Evolutionary conservation across 2,888 invertebrate species (phyloP).

Genomic region (Drosophila yooni): DNA sequence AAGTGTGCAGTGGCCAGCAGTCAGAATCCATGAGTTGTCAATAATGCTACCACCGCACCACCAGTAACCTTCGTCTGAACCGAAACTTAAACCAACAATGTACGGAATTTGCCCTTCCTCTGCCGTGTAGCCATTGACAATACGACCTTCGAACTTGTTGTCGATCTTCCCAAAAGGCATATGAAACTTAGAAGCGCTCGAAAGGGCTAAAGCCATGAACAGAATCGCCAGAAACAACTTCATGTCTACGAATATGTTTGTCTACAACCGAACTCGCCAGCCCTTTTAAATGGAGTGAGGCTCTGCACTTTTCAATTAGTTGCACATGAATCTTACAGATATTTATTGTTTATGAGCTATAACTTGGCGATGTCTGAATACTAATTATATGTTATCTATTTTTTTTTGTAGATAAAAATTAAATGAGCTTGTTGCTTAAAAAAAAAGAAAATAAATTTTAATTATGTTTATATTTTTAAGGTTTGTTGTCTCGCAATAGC

Average conservation of each 20-base stretch:
- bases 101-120: constrained; percentile 50
- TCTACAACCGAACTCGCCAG: too few relatives aligned
- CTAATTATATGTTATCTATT: not conserved
- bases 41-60: constrained; percentile 69
- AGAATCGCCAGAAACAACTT: constrained; percentile 1
- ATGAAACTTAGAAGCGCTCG: not conserved
- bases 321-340: not conserved
- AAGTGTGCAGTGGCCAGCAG: constrained; percentile 64
- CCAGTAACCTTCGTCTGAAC: not conserved
- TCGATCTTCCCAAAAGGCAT: not conserved
- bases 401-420: not conserved
- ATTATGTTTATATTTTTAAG: not conserved
- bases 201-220: not conserved
- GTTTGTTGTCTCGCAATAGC: not conserved
- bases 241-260: constrained; percentile 5
- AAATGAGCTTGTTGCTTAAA: not conserved
- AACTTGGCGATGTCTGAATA: not conserved
- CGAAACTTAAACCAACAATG: constrained; percentile 50
- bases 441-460: not conserved
- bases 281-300: constrained; percentile 7
- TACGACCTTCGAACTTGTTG: constrained; percentile 32
- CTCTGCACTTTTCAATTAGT: constrained; percentile 12
- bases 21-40: constrained; percentile 49
- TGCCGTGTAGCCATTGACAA: constrained; percentile 52
- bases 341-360: constrained; percentile 1